phyloP scores from a whole-genome alignment of 2,797 vertebrate species.

The Siniperca obscura region DNA sequence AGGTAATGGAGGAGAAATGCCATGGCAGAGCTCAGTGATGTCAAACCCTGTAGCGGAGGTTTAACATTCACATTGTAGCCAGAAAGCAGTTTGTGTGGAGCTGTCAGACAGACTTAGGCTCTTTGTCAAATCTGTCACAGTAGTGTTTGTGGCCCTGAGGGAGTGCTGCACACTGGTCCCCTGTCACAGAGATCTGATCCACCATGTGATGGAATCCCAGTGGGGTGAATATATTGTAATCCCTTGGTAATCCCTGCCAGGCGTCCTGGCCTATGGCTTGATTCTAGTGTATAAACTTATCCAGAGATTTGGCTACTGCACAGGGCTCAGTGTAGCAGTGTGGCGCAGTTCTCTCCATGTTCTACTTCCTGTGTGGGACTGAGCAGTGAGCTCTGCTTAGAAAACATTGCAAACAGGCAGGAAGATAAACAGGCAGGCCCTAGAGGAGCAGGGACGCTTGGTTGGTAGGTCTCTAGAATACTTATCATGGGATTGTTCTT shows the following conservation, averaged over 20 bases:
- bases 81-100: slow-evolving; percentile 60
- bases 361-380: slow-evolving; percentile 40
- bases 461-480: not conserved
- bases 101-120: slow-evolving; percentile 70
- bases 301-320: slow-evolving; percentile 68
- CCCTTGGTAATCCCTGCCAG: slow-evolving; percentile 80
- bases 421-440: not conserved
- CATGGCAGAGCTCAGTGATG: slow-evolving; percentile 13
- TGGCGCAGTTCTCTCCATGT: slow-evolving; percentile 3
- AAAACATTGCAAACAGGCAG: slow-evolving; percentile 1
- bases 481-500: slow-evolving; percentile 27
- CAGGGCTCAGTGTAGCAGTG: slow-evolving; percentile 20
- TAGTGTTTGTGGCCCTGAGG: slow-evolving; percentile 52
- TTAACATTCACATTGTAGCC: slow-evolving; percentile 52
- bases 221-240: slow-evolving; percentile 82
- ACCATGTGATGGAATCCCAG: slow-evolving; percentile 79
- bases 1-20: slow-evolving; percentile 30
- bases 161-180: slow-evolving; percentile 62
- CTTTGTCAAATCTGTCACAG: slow-evolving; percentile 72
- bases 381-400: not conserved
- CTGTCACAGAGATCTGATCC: slow-evolving; percentile 79
- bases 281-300: slow-evolving; percentile 80
- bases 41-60: slow-evolving; percentile 38
- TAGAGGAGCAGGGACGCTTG: not conserved
- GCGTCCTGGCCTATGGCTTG: slow-evolving; percentile 75